Percentiles rank a stretch among this genome's conserved stretches.
These are phyloP conservation scores for Gadus macrocephalus DNA, from an alignment of 2,113 vertebrate species.

Conservation along the genomic window DNA sequence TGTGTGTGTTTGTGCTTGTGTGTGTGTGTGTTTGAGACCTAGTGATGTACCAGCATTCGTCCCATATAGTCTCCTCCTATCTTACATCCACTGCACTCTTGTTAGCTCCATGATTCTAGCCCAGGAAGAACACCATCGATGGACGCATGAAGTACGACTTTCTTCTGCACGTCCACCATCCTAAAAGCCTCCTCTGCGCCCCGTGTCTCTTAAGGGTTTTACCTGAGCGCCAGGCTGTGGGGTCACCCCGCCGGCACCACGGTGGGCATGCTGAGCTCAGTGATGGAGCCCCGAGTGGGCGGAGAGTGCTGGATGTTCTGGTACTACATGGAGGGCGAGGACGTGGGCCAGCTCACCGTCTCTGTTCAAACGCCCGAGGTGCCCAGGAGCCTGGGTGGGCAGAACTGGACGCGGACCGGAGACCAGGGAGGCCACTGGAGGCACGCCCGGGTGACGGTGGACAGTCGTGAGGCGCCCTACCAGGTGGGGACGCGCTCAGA, in stretches of 20 bases:
- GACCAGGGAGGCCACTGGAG: slow-evolving; percentile 69
- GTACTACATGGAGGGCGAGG: slow-evolving; percentile 71
- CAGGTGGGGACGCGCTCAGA: slow-evolving; percentile 45
- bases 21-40: too few relatives aligned
- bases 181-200: too few relatives aligned
- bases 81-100: too few relatives aligned
- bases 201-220: slow-evolving; percentile 59
- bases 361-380: slow-evolving; percentile 39
- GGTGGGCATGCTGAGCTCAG: slow-evolving; percentile 40
- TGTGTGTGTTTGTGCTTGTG: too few relatives aligned
- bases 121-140: too few relatives aligned
- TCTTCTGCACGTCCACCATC: too few relatives aligned
- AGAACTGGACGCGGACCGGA: slow-evolving; percentile 58
- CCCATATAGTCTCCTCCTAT: too few relatives aligned
- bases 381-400: background rate
- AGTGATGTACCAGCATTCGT: too few relatives aligned
- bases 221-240: slow-evolving; percentile 70
- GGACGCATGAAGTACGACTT: too few relatives aligned
- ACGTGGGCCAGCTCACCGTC: slow-evolving; percentile 58
- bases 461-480: slow-evolving; percentile 48
- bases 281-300: slow-evolving; percentile 53
- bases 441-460: slow-evolving; percentile 62
- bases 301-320: slow-evolving; percentile 74
- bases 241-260: slow-evolving; percentile 40
- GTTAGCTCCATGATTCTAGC: too few relatives aligned